These are phyloP conservation scores for Microcebus murinus DNA, from an alignment of 2,113 vertebrate genomes.

Conservation along the genomic window DNA sequence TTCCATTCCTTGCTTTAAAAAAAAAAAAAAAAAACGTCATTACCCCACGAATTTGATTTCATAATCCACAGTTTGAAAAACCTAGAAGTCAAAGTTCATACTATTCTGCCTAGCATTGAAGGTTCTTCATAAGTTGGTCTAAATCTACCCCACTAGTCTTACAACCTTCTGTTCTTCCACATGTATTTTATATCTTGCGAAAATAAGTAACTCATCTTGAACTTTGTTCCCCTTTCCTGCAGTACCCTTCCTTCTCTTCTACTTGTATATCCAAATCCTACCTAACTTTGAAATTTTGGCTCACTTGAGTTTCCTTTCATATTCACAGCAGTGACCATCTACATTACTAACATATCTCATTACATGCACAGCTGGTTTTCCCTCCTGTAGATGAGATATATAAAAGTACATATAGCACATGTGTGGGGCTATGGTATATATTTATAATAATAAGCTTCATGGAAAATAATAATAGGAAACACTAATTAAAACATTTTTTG, in stretches of 20 bases:
- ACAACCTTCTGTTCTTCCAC: background rate
- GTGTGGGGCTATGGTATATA: background rate
- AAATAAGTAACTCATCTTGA: constrained; percentile 13
- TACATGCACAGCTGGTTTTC: background rate
- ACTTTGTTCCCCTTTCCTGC: background rate
- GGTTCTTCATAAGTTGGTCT: background rate
- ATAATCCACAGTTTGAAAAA: background rate
- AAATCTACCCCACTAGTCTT: background rate
- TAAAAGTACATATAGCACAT: background rate
- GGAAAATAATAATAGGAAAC: background rate
- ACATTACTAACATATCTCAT: background rate
- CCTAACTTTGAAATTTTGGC: background rate
- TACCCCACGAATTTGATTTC: background rate
- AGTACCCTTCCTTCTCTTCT: background rate
- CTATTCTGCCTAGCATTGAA: background rate
- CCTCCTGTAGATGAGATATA: background rate
- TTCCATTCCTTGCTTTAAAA: background rate
- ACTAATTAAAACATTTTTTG: background rate
- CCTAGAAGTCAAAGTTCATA: background rate
- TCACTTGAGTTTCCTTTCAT: background rate
- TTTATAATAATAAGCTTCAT: background rate
- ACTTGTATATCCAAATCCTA: background rate
- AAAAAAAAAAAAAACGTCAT: background rate
- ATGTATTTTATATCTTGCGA: constrained; percentile 8
- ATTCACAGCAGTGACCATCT: background rate